Base-by-base conservation (phyloP, 2,797 vertebrate genomes). In the Myiotriccus ornatus region DNA sequence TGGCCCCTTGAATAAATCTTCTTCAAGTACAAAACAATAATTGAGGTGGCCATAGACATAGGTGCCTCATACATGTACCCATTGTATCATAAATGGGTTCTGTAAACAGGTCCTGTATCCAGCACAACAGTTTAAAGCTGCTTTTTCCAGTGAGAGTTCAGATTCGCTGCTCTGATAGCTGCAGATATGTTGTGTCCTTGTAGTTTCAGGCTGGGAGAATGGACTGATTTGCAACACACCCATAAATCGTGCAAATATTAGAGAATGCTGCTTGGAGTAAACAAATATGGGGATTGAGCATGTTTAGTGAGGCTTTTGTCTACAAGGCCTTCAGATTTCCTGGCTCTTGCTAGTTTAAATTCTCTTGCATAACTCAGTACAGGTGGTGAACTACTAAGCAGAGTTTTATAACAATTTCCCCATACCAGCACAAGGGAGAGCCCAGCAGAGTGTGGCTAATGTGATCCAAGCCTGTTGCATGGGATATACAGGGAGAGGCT, bases 281-380 rank as follows among this genome's bases (percentile, higher is more conserved):
- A 55, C 2, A 2, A 43, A 39, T 0, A 0, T 14, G 25, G 28
- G 17, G 19, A 20, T 3, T 46, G 5, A 18, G 21, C 7, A 39
- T 1, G 3, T 50, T 41, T 73, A 55, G 49, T 44, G 27, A 63
- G n/a, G 9, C 18, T 24, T 86, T 79, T 55, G 16, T 32, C 46
- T 55, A 28, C 11, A 34, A 25, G 55, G 46, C 7, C 9, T 78
- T 63, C 6, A 63, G 55, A 14, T 30, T 35, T 86, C 15, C 34
- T 12, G 39, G 16, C 21, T 39, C 16, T 63, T 41, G 21, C 19
- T 56, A 5, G 19, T 79, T 76, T 32, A 62, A 70, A 20, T 76
- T 75, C 27, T 84, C 32, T 67, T 43, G 32, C 32, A 6, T 15
- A 35, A 30, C 43, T 15, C 19, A 17, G 43, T 57, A 44, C 12